These are phyloP conservation scores for Andrena dorsata DNA, from an alignment of 2,888 invertebrate genomes.

Conservation along the genomic window DNA sequence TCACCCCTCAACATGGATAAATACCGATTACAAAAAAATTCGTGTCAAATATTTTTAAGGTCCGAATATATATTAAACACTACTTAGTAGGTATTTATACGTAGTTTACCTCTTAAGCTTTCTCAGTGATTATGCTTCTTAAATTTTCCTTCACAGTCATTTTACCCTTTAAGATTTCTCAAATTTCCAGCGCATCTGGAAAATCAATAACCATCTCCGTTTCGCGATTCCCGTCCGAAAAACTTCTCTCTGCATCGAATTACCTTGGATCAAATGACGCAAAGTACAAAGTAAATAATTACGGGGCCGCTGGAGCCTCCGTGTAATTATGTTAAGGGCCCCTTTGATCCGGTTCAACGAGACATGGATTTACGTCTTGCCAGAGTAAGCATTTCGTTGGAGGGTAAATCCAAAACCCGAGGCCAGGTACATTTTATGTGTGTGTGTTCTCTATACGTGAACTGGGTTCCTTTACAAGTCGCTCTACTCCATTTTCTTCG, in stretches of 20 bases:
- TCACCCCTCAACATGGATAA: too few relatives aligned
- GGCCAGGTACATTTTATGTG: not conserved
- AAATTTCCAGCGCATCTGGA: not conserved
- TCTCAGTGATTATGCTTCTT: too few relatives aligned
- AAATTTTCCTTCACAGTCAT: not conserved
- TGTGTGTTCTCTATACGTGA: conserved; percentile 9
- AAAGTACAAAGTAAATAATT: conserved; percentile 39
- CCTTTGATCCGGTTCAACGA: conserved; percentile 59
- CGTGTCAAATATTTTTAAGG: too few relatives aligned
- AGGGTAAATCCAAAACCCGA: conserved; percentile 21
- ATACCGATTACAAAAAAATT: too few relatives aligned
- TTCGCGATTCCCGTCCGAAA: not conserved
- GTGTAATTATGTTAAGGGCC: conserved; percentile 57
- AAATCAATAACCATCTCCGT: not conserved
- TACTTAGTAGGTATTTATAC: too few relatives aligned
- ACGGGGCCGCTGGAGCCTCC: conserved; percentile 43
- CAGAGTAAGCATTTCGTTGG: conserved; percentile 34
- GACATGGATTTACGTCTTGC: conserved; percentile 18
- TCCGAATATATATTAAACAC: too few relatives aligned
- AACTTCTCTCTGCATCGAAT: not conserved
- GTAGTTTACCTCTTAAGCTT: too few relatives aligned
- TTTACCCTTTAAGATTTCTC: not conserved
- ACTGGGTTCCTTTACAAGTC: conserved; percentile 42
- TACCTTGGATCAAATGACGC: conserved; percentile 10
- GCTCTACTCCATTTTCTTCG: conserved; percentile 17